These are phyloP conservation scores for Drosophila melanosoma DNA, from an alignment of 2,888 invertebrate species.

Conservation along the genomic window DNA sequence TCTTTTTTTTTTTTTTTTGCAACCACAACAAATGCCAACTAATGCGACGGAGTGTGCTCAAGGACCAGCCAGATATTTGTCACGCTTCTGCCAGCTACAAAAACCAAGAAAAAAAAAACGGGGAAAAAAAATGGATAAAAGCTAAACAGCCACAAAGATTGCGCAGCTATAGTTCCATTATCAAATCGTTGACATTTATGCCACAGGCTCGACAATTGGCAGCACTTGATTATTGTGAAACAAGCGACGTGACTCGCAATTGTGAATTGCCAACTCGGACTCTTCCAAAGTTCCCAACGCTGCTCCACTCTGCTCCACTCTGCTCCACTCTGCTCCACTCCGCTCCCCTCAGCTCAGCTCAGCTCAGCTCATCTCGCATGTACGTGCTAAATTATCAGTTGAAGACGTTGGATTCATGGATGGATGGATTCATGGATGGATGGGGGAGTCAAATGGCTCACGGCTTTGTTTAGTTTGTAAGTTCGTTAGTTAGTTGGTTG, in stretches of 20 bases:
- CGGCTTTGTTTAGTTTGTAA: slow-evolving; percentile 74
- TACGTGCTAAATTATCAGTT: slow-evolving; percentile 71
- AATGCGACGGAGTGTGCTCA: slow-evolving; percentile 54
- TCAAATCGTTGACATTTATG: slow-evolving; percentile 80
- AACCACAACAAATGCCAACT: slow-evolving; percentile 72
- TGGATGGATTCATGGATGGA: background rate
- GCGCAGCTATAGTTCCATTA: slow-evolving; percentile 60
- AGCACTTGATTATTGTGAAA: slow-evolving; percentile 73
- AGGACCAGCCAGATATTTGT: slow-evolving; percentile 67
- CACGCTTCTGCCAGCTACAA: slow-evolving; percentile 43
- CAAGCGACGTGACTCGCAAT: slow-evolving; percentile 64
- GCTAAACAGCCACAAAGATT: background rate
- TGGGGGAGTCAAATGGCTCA: slow-evolving; percentile 38
- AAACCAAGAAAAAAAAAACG: background rate
- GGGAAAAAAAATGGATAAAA: background rate
- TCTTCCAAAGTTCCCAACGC: slow-evolving; percentile 3
- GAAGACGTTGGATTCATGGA: slow-evolving; percentile 8
- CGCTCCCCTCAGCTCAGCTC: slow-evolving; percentile 5
- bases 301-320: background rate
- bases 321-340: background rate
- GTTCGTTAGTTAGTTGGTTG: slow-evolving; percentile 72
- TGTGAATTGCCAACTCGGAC: slow-evolving; percentile 2
- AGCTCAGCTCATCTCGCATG: slow-evolving; percentile 20
- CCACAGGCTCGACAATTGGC: slow-evolving; percentile 68
- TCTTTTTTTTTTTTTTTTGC: slow-evolving; percentile 17